Evolutionary conservation across 2,797 vertebrate genomes (phyloP), one percentile per base, ranked within the genome.

Genomic region (Salmo trutta): DNA sequence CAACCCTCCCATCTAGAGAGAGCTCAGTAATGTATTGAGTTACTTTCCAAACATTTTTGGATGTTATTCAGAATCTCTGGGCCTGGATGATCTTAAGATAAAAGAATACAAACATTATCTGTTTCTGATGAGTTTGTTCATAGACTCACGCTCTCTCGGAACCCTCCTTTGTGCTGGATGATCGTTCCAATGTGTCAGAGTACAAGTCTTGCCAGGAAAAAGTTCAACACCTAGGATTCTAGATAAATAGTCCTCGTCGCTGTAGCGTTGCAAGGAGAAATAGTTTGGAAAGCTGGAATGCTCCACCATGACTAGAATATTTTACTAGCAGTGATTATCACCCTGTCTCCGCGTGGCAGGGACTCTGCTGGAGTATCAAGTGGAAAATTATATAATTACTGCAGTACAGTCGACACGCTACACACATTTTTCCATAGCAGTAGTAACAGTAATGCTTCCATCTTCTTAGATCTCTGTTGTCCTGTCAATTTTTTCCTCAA

Each of bases 381-480:
- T 81, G 73, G 75, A 54, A 85, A 87, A 86, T 80, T 3, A 64
- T 82, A 77, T 76, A 81, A 71, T 73, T 68, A 47, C 8, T 27
- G 41, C 51, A 69, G 73, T 72, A 41, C 27, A 75, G 69, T 71
- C 73, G 10, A 70, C 10, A 41, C 19, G 33, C 21, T 24, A 62
- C 59, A 62, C n/a, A 41, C 27, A 52, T 77, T 82, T 82, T 24
- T 70, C 31, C 41, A 52, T 51, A 68, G 79, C 74, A 77, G 56
- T 15, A 27, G 33, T 21, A 62, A 62, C 41, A 59, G 74, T 74
- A 47, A 59, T 47, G 51, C 76, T 79, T 82, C 76, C 31, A 19
- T 85, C 79, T 80, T 68, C 84, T 85, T 82, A 68, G 27, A 87
- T 82, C 76, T 76, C 81, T 82, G 77, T 79, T 82, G 65, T 33